Evolutionary conservation across 2,797 vertebrate species (phyloP), one percentile per base, ranked within the genome.

Genomic region (Leptodactylus fallax): DNA sequence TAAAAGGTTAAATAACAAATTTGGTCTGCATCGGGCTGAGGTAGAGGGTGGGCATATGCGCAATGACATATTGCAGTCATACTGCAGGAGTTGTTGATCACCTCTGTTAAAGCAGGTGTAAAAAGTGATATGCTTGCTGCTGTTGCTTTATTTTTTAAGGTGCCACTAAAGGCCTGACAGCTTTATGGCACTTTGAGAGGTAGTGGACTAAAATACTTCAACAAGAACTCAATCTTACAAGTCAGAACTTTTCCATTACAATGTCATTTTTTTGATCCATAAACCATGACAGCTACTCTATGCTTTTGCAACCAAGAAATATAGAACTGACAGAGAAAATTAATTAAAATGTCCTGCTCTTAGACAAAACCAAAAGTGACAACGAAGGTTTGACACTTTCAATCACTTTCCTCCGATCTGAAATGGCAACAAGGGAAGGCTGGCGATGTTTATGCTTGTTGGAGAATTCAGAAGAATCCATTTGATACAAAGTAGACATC

Each of bases 201-300:
- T 53, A 67, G 65, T 72, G 76, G 56, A n/a, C 61, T 80, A 61
- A 71, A 69, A 47, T 81, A 79, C 79, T 78, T 86, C 79, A 86
- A 77, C 76, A 65, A 71, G 65, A 86, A 69, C 69, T 89, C 78
- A 65, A 85, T 81, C 79, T 69, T 86, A 47, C 56, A 82, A 78
- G 88, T 77, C 79, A 78, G 79, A 86, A 77, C 56, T 87, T 87
- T 87, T 83, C 51, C 55, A 87, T 86, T 89, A 83, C 80, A 86
- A 79, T 79, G 85, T 79, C 72, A 83, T 87, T 78, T 86, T 78
- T 79, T 83, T 83, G 80, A 72, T 79, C 74, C 80, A 89, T 86
- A 89, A 87, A 89, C 88, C 80, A 83, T 87, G 85, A 87, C 88
- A 89, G 80, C 36, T 87, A 87, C 79, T 86, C 71, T 83, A 71